Base-by-base conservation (phyloP, 23 tunicate genomes). In the Diplosoma virens region DNA sequence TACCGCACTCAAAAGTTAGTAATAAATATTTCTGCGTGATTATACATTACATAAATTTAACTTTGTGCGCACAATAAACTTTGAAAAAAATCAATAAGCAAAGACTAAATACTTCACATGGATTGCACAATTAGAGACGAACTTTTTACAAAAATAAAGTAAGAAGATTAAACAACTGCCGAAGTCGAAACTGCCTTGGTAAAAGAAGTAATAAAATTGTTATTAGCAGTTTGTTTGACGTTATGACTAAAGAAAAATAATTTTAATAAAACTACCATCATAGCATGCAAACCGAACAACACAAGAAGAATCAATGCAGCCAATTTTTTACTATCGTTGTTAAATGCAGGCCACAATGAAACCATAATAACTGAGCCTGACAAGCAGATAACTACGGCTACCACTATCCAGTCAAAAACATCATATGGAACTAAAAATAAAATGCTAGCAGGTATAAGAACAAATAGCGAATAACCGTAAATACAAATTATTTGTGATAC, bases 401-500 rank as follows among this genome's bases (percentile, higher is more conserved):
- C 77, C 1, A 88, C 66, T 30, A 87, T 55, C 99, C 99, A 94
- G 33, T 84, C 84, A 59, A 94, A 59, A 6, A 71, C 59, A 6
- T 86, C 74, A 47, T 28, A 70, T 3, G 93, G 92, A n/a, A 94
- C 71, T 16, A 94, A 54, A 21, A 83, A 63, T 2, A 94, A 71
- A 25, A 94, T 60, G 9, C 76, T 73, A 18, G 80, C 73, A 0
- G 99, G 99, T 24, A 94, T 83, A 54, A 87, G 88, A 5, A 88
- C 58, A 36, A 84, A 88, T 33, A 88, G 22, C 1, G 99, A 88
- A 63, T 94, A 94, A 20, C 99, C 99, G 37, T 94, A 94, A 23
- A 69, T 68, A 37, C 87, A 87, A 16, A 94, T 58, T 6, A 94
- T 80, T 36, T 94, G 90, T 11, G 82, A n/a, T 3, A 83, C 67